phyloP scores from a whole-genome alignment of 2,888 invertebrate species.

The Nycteola revayana region DNA sequence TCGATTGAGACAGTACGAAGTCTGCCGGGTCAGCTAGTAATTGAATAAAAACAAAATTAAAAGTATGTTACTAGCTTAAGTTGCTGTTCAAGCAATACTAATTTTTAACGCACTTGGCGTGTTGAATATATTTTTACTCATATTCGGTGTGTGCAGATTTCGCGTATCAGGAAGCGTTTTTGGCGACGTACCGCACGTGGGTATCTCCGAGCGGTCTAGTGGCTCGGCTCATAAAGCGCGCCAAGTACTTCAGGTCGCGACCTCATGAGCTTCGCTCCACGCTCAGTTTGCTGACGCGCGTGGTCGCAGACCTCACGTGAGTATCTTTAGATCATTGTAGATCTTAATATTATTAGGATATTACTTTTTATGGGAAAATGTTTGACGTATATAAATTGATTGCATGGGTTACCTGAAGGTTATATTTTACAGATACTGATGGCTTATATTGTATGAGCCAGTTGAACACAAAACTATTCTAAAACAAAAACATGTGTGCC shows the following conservation, averaged over 20 bases:
- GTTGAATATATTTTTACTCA: not conserved
- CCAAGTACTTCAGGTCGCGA: constrained; percentile 84
- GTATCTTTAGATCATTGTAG: constrained; percentile 62
- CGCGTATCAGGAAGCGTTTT: constrained; percentile 98
- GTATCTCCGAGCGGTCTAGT: constrained; percentile 93
- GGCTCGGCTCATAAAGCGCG: constrained; percentile 89
- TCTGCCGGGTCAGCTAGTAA: too few relatives aligned
- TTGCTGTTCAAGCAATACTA: not conserved
- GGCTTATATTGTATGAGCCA: too few relatives aligned
- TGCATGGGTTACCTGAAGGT: too few relatives aligned
- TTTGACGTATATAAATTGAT: too few relatives aligned
- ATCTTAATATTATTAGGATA: too few relatives aligned
- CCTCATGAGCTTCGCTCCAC: constrained; percentile 89
- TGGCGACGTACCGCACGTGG: constrained; percentile 98
- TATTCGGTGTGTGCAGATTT: constrained; percentile 83
- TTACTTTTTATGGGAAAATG: too few relatives aligned
- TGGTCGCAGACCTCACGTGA: constrained; percentile 98
- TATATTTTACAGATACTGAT: too few relatives aligned
- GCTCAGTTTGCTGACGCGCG: constrained; percentile 96
- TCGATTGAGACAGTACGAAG: too few relatives aligned
- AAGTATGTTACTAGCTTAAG: constrained; percentile 33
- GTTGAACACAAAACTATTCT: too few relatives aligned
- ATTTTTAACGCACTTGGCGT: not conserved
- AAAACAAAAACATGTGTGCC: too few relatives aligned
- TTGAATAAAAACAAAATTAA: constrained; percentile 26